phyloP scores from a whole-genome alignment of 2,888 invertebrate genomes.

The Epiblema foenella region DNA sequence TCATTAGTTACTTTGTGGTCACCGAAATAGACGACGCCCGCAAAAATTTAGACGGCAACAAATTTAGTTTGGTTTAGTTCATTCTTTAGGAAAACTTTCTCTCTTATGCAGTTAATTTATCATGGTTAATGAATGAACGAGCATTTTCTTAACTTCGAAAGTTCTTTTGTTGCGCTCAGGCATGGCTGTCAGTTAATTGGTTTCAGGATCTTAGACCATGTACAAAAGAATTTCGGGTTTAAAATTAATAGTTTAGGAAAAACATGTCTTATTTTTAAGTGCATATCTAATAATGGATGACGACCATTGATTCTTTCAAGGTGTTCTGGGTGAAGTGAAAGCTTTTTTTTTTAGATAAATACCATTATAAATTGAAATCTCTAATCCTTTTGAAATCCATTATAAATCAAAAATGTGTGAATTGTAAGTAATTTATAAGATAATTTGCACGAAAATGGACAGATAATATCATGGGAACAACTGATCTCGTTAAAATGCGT shows the following conservation, averaged over 20 bases:
- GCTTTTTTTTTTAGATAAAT: slow-evolving; percentile 32
- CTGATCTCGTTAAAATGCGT: slow-evolving; percentile 34
- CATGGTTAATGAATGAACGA: slow-evolving; percentile 65
- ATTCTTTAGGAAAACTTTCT: slow-evolving; percentile 72
- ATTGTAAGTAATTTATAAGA: slow-evolving; percentile 35
- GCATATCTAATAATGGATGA: slow-evolving; percentile 26
- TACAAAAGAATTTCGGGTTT: slow-evolving; percentile 42
- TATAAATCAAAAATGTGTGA: slow-evolving; percentile 38
- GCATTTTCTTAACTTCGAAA: slow-evolving; percentile 63
- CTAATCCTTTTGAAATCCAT: not conserved
- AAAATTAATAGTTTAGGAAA: slow-evolving; percentile 41
- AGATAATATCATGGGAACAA: slow-evolving; percentile 38
- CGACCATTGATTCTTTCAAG: slow-evolving; percentile 27
- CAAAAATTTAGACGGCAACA: slow-evolving; percentile 66
- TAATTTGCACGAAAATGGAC: slow-evolving; percentile 34
- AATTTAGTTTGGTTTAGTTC: slow-evolving; percentile 66
- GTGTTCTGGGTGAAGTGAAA: slow-evolving; percentile 8
- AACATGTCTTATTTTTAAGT: slow-evolving; percentile 34
- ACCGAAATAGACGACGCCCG: slow-evolving; percentile 58
- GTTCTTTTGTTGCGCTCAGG: slow-evolving; percentile 59
- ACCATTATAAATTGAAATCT: slow-evolving; percentile 5
- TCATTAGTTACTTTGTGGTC: slow-evolving; percentile 76
- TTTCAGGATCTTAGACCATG: slow-evolving; percentile 51
- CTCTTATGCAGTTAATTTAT: slow-evolving; percentile 67
- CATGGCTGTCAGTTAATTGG: slow-evolving; percentile 57